Evolutionary conservation across 2,797 vertebrate species (phyloP).

Genomic region (Chelmon rostratus): DNA sequence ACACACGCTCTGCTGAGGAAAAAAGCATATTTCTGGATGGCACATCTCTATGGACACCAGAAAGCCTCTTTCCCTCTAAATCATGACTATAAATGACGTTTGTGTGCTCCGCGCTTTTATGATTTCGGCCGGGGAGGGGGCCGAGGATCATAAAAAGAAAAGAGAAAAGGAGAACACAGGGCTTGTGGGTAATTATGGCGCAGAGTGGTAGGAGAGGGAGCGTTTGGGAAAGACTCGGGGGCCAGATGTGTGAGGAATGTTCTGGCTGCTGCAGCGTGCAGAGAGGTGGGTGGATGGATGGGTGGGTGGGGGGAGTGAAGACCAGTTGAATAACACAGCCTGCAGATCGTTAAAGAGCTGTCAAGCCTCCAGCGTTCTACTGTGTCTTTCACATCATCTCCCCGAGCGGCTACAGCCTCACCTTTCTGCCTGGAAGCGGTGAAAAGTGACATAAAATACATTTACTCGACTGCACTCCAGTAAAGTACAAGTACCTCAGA

Average conservation of each 20-base stretch:
- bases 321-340: slow-evolving; percentile 81
- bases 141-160: slow-evolving; percentile 81
- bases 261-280: slow-evolving; percentile 82
- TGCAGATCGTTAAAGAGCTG: slow-evolving; percentile 86
- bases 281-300: slow-evolving; percentile 68
- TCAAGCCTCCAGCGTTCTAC: slow-evolving; percentile 80
- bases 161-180: slow-evolving; percentile 85
- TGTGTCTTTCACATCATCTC: slow-evolving; percentile 81
- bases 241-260: slow-evolving; percentile 90
- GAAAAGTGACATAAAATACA: slow-evolving; percentile 37
- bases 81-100: slow-evolving; percentile 77
- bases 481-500: not conserved
- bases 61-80: slow-evolving; percentile 67
- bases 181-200: slow-evolving; percentile 87
- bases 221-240: slow-evolving; percentile 80
- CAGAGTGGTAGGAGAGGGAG: slow-evolving; percentile 71
- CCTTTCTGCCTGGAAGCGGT: slow-evolving; percentile 46
- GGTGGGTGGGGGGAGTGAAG: slow-evolving; percentile 65
- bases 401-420: slow-evolving; percentile 58
- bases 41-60: slow-evolving; percentile 68
- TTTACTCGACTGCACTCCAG: slow-evolving; percentile 4
- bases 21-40: slow-evolving; percentile 70
- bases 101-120: slow-evolving; percentile 73
- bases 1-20: slow-evolving; percentile 24
- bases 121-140: slow-evolving; percentile 65